A percentile compares a stretch with the other conserved stretches of the same genome.
Conservation (phyloP, 2,113 vertebrate genomes). For the Solenodon paradoxus region DNA sequence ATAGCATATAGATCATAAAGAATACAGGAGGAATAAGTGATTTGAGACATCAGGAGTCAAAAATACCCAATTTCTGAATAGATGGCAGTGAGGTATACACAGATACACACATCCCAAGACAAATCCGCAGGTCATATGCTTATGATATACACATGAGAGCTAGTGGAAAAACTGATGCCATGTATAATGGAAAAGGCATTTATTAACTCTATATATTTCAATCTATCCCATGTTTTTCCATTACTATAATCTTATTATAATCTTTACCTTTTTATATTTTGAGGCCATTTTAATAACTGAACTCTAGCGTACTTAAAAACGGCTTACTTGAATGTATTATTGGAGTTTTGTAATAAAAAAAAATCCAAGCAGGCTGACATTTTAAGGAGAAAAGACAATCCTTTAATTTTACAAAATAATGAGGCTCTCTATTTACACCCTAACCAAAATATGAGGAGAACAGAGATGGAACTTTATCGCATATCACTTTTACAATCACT, state of each 20-base stretch:
- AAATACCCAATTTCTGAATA: not conserved
- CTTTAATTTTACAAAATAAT: constrained; percentile 11
- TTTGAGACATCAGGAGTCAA: not conserved
- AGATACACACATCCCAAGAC: not conserved
- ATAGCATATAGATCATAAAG: not conserved
- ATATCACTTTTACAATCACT: not conserved
- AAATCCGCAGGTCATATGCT: not conserved
- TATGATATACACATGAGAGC: not conserved
- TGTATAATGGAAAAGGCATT: not conserved
- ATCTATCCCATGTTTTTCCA: not conserved
- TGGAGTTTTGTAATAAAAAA: not conserved
- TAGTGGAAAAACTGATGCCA: not conserved
- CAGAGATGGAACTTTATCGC: not conserved
- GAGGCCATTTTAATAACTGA: not conserved
- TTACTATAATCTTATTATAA: not conserved
- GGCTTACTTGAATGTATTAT: not conserved
- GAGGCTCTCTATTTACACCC: not conserved
- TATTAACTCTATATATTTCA: not conserved
- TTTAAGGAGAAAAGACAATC: not conserved
- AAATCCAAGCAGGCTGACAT: constrained; percentile 1
- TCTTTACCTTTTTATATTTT: too few relatives aligned
- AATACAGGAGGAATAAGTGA: not conserved
- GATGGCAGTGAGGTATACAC: not conserved
- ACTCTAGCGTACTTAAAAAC: not conserved
- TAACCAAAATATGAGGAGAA: not conserved